Evolutionary conservation across 1,140 invertebrate species (phyloP), one percentile per base, ranked within the genome.

Genomic region (Kradibia gibbosae): DNA sequence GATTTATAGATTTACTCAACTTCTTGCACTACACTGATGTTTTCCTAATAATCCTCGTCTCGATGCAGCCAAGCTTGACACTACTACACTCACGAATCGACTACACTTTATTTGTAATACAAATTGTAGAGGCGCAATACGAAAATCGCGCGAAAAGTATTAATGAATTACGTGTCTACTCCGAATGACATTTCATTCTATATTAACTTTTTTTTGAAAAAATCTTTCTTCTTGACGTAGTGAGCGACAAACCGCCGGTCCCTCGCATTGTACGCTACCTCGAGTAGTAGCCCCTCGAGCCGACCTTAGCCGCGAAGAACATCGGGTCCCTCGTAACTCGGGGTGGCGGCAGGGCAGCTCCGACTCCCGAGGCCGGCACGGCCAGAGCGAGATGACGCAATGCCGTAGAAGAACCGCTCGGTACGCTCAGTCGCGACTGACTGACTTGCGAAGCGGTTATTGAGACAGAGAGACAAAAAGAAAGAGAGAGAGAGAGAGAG

Each of bases 391-490:
- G 15, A 1, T 67, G 15, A 39, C 20, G 34, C 62, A 67, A 67
- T 67, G 15, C 8, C 7, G 8, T 73, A 50, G 7, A 48, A 78
- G 75, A 53, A 48, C 71, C 71, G 57, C 60, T 81, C 79, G 45
- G 57, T 36, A 67, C 79, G 79, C 42, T 81, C 45, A 55, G 79
- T 62, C 72, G 79, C 79, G 79, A 81, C 72, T 81, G 72, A 80
- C 79, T 80, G 48, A 48, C 48, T 42, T 78, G n/a, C 22, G 22
- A 42, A 22, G 50, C 48, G 48, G 45, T 48, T 8, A 20, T 10
- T 28, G 48, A 25, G 39, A 28, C 13, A 13, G 45, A n/a, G 20
- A 70, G 39, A 45, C 1, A 45, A 22, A 70, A 4, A 45, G 11
- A 25, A 42, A 8, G 28, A 48, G 55, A 60, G 48, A 62, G 74